Conservation (phyloP, 2,113 vertebrate species). For the Panurus biarmicus region DNA sequence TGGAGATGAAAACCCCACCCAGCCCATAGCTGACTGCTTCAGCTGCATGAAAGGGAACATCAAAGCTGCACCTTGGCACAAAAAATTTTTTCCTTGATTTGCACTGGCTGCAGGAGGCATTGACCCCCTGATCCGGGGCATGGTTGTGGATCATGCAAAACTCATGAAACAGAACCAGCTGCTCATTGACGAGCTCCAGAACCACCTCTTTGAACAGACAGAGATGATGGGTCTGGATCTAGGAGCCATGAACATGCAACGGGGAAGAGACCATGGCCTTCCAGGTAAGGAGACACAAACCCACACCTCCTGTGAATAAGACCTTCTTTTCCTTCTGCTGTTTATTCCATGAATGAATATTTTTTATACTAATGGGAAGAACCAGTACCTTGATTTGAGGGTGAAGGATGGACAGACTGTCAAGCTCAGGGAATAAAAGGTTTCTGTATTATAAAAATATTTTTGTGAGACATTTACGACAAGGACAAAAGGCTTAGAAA, state of each 20-base stretch:
- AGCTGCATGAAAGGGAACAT: background rate
- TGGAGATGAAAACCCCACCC: background rate
- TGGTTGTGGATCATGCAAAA: conserved; percentile 73
- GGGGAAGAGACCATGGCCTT: conserved; percentile 79
- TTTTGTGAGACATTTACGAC: background rate
- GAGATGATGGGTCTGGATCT: conserved; percentile 71
- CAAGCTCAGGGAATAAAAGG: background rate
- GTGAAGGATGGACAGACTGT: background rate
- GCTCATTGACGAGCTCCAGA: conserved; percentile 76
- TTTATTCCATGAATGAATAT: background rate
- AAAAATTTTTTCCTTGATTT: background rate
- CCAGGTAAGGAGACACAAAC: conserved; percentile 62
- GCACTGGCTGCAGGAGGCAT: conserved; percentile 69
- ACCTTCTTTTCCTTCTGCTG: background rate
- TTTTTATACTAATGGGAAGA: background rate
- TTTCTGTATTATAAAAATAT: background rate
- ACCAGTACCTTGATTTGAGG: background rate
- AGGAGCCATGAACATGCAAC: conserved; percentile 78
- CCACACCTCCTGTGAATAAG: background rate
- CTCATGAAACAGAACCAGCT: conserved; percentile 76
- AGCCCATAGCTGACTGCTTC: background rate
- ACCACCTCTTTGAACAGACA: conserved; percentile 79
- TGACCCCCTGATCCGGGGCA: conserved; percentile 77
- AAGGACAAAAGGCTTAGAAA: background rate
- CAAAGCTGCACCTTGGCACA: background rate